Conservation (phyloP, 2,888 invertebrate species). For the Plebejus anna region DNA sequence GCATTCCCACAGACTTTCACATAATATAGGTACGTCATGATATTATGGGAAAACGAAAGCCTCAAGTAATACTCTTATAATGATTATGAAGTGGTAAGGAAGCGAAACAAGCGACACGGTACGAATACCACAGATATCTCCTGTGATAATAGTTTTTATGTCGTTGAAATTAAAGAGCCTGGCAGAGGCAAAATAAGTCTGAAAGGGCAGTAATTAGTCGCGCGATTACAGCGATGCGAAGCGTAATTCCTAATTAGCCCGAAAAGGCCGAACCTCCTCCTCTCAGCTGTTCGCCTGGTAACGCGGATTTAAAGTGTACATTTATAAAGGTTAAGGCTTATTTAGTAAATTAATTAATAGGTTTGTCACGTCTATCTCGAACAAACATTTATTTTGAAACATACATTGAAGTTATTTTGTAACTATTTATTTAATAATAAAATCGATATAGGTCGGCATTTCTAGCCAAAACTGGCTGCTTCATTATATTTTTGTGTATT, state of each 20-base stretch:
- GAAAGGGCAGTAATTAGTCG: not conserved
- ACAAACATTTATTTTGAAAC: too few species aligned
- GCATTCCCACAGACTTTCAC: not conserved
- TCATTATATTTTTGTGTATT: too few species aligned
- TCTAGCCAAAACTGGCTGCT: too few species aligned
- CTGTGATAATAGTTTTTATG: not conserved
- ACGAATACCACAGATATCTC: not conserved
- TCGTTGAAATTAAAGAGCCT: not conserved
- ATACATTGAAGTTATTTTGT: too few species aligned
- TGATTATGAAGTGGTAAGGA: constrained; percentile 16
- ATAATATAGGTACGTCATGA: not conserved
- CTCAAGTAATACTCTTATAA: not conserved
- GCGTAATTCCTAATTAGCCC: constrained; percentile 2
- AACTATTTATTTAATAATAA: too few species aligned
- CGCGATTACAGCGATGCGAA: not conserved
- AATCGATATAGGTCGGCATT: too few species aligned
- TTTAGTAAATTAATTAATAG: not conserved
- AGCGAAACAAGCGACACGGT: constrained; percentile 8
- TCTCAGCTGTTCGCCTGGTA: constrained; percentile 17
- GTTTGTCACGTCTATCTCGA: not conserved
- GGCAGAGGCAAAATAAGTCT: not conserved
- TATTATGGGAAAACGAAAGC: constrained; percentile 5
- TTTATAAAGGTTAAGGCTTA: not conserved
- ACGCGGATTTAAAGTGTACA: not conserved
- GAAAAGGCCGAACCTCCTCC: constrained; percentile 2